These are phyloP conservation scores for Dynastes tityus DNA, from an alignment of 2,888 invertebrate genomes.

Conservation along the genomic window DNA sequence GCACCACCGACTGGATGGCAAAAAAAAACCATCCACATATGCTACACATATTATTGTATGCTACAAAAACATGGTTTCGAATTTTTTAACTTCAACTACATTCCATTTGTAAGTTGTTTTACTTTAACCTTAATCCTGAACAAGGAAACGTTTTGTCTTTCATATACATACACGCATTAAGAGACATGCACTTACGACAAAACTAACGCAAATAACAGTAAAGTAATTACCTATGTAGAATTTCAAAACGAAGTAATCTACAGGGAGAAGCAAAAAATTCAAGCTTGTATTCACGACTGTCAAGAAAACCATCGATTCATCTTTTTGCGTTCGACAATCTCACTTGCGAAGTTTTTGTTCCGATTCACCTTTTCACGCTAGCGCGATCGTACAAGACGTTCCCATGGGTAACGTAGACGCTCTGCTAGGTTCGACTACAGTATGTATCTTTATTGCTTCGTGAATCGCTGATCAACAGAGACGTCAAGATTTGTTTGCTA, in stretches of 20 bases:
- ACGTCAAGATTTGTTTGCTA: conserved; percentile 23
- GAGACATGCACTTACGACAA: too few species aligned
- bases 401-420: conserved; percentile 19
- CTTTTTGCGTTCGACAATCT: conserved; percentile 3
- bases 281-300: conserved; percentile 8
- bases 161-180: too few species aligned
- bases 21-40: too few species aligned
- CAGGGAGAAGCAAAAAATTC: neutral
- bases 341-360: neutral
- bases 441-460: conserved; percentile 7
- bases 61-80: too few species aligned
- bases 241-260: neutral
- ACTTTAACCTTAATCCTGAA: too few species aligned
- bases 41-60: too few species aligned
- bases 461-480: conserved; percentile 30
- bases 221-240: neutral
- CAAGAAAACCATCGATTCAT: conserved; percentile 10
- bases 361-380: neutral
- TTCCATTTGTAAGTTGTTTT: too few species aligned
- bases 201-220: too few species aligned
- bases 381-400: neutral
- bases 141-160: too few species aligned
- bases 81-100: too few species aligned
- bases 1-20: too few species aligned
- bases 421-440: neutral